These are phyloP conservation scores for Mesoligia furuncula DNA, from an alignment of 2,888 invertebrate species.

Conservation along the genomic window DNA sequence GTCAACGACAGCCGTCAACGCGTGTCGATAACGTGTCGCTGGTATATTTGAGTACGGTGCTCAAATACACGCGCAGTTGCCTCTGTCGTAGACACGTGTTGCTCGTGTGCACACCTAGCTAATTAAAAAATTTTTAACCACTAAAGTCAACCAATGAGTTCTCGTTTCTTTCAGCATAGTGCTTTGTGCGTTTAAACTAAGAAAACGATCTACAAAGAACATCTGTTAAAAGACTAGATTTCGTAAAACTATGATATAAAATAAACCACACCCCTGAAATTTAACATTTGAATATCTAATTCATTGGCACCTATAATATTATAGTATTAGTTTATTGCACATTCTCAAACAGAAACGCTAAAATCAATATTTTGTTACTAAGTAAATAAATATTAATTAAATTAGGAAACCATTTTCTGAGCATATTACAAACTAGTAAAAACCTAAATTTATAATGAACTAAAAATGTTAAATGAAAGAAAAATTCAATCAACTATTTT, in stretches of 20 bases:
- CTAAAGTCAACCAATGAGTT: neutral
- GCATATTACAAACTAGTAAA: slow-evolving; percentile 71
- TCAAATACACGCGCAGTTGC: too few species aligned
- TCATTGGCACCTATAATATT: slow-evolving; percentile 63
- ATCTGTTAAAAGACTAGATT: slow-evolving; percentile 68
- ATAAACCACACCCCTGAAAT: slow-evolving; percentile 41
- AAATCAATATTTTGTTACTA: slow-evolving; percentile 35
- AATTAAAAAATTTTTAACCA: neutral
- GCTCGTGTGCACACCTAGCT: too few species aligned
- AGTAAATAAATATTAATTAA: slow-evolving; percentile 62
- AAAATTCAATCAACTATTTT: slow-evolving; percentile 5
- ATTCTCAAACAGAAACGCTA: slow-evolving; percentile 45
- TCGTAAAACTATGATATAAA: slow-evolving; percentile 55
- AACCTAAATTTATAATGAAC: slow-evolving; percentile 49
- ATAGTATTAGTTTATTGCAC: slow-evolving; percentile 63
- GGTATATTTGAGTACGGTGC: too few species aligned
- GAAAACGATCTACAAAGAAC: slow-evolving; percentile 42
- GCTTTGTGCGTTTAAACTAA: slow-evolving; percentile 6
- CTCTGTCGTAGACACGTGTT: too few species aligned
- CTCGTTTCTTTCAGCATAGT: neutral
- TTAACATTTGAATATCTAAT: slow-evolving; percentile 43
- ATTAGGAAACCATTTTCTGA: slow-evolving; percentile 82
- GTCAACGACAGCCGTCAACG: too few species aligned
- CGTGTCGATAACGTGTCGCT: too few species aligned
- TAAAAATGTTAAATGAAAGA: slow-evolving; percentile 24